Base-by-base conservation (phyloP, 2,113 vertebrate species). In the Muscicapa adusta region DNA sequence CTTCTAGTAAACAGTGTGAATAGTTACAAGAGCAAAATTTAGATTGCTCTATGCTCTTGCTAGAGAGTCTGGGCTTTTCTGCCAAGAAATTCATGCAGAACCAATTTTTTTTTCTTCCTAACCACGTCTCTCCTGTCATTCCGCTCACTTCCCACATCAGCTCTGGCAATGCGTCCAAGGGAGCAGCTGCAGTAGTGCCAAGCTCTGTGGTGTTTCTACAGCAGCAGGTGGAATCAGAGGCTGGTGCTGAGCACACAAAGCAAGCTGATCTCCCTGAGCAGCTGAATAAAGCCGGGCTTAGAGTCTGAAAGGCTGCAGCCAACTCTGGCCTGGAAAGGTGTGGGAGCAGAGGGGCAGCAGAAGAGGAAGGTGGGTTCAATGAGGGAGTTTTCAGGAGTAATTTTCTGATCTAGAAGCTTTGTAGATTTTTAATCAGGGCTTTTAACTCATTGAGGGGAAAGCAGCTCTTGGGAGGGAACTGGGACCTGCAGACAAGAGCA, bases 401-500 rank as follows among this genome's bases (percentile, higher is more conserved):
- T 83, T 79, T 93, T 25, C 60, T 77, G 20, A 47, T 45, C 62
- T 56, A 54, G 47, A 84, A 89, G 77, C 60, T 94, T 74, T 93
- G 77, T 78, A 83, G 88, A 73, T 89, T 94, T 94, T 75, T 87
- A 84, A 85, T 88, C 28, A 2, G 42, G 68, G 73, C 45, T 94
- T 92, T 95, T 72, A 90, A 89, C 50, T 34, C 48, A 50, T 72
- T 29, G 60, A 91, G 48, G 62, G 58, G 51, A 68, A 90, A 63
- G 75, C 25, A 23, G 4, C 28, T 65, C 78, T 88, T 91, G 60
- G 63, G 56, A 94, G 48, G 76, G 71, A 91, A 80, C 62, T 15
- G 34, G n/a, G 48, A 62, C 66, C 63, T 51, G 83, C 78, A 88
- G 88, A 94, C 91, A 94, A 89, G 78, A 82, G 91, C 57, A 38